Evolutionary conservation across 2,797 vertebrate species (phyloP).

Genomic region (Myioborus miniatus): DNA sequence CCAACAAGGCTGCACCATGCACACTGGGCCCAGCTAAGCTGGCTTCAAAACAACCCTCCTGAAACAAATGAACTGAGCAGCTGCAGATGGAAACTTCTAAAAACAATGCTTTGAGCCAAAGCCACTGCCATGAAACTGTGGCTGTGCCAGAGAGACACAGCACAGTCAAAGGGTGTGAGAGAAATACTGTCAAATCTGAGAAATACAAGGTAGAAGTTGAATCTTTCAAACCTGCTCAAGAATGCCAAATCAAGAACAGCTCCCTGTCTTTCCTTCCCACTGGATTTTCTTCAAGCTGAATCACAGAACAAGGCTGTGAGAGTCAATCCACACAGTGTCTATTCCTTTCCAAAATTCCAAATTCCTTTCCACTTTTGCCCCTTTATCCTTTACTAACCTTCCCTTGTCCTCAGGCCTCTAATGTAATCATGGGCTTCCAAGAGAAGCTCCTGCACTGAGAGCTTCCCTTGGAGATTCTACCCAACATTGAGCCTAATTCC

Average conservation of each 20-base stretch:
- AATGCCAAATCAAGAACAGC: not conserved
- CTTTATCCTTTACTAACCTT: not conserved
- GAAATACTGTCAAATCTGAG: not conserved
- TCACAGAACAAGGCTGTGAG: not conserved
- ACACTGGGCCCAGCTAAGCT: not conserved
- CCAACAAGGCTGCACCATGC: accelerated
- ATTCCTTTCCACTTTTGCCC: not conserved
- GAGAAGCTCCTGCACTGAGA: not conserved
- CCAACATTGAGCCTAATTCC: not conserved
- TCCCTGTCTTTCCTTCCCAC: not conserved
- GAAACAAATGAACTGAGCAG: not conserved
- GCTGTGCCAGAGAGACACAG: not conserved
- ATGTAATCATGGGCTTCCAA: not conserved
- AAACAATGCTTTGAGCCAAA: not conserved
- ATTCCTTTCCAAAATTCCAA: not conserved
- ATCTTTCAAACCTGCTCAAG: not conserved
- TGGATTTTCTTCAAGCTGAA: not conserved
- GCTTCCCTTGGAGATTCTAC: not conserved
- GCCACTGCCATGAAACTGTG: not conserved
- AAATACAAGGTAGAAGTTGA: not conserved
- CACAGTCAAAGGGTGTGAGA: not conserved
- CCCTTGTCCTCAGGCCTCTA: not conserved
- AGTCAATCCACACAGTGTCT: not conserved
- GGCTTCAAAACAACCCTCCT: not conserved
- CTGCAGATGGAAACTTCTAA: not conserved